These are phyloP conservation scores for Sebastes baramenuke DNA, from an alignment of 2,797 vertebrate species.

Conservation along the genomic window DNA sequence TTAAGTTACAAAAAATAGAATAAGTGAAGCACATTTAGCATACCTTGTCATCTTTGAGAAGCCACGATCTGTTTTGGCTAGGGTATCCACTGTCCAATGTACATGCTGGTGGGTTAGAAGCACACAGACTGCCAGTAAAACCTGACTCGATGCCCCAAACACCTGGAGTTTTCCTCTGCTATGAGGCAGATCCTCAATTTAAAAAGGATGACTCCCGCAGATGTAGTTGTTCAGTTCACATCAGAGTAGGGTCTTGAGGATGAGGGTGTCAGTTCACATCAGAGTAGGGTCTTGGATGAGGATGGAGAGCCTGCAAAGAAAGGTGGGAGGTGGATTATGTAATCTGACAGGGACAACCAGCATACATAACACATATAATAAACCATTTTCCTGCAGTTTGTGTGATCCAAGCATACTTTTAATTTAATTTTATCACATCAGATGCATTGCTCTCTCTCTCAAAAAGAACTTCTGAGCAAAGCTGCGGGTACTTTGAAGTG, in stretches of 20 bases:
- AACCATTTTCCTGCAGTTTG: constrained; percentile 4
- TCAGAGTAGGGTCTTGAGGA: constrained; percentile 40
- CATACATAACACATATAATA: constrained; percentile 10
- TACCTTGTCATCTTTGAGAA: constrained; percentile 89
- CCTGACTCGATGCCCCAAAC: constrained; percentile 56
- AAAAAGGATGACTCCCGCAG: constrained; percentile 41
- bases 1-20: neutral
- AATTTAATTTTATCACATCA: neutral
- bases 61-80: constrained; percentile 80
- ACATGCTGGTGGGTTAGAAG: constrained; percentile 84
- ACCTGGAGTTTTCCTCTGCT: constrained; percentile 36
- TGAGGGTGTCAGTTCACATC: constrained; percentile 63
- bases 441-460: neutral
- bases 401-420: neutral
- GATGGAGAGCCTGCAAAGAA: constrained; percentile 64
- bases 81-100: constrained; percentile 81
- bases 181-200: constrained; percentile 42
- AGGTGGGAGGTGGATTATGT: constrained; percentile 76
- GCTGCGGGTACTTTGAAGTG: constrained; percentile 65
- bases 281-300: constrained; percentile 43
- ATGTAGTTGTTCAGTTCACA: constrained; percentile 56
- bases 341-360: constrained; percentile 52
- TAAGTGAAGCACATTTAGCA: neutral
- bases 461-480: constrained; percentile 50
- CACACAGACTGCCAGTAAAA: constrained; percentile 71